Evolutionary conservation across 2,113 vertebrate genomes (phyloP).

Genomic region (Redunca redunca): DNA sequence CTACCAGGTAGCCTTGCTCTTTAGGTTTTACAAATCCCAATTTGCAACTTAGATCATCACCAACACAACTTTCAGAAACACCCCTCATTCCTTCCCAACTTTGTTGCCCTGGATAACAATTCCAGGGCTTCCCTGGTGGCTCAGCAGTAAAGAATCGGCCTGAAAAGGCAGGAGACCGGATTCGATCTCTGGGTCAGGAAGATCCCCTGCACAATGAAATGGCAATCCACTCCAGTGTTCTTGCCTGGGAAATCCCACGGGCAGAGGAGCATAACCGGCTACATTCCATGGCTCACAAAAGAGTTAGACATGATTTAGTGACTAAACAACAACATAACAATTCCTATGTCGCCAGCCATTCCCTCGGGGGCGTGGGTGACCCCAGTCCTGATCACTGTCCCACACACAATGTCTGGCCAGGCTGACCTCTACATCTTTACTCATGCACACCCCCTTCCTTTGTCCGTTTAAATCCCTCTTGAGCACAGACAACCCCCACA

Average conservation of each 20-base stretch:
- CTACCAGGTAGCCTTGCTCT: not conserved
- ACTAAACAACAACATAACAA: not conserved
- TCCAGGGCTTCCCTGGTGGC: not conserved
- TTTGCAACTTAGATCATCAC: not conserved
- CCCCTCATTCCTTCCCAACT: not conserved
- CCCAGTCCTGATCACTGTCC: no score
- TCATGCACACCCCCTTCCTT: fast-evolving
- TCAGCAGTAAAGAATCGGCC: not conserved
- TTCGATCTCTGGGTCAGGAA: not conserved
- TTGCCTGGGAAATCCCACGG: not conserved
- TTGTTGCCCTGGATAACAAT: no score
- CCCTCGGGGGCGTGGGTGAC: not conserved
- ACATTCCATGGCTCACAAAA: not conserved
- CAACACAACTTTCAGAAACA: not conserved
- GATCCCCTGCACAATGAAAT: not conserved
- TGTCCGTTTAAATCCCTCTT: not conserved
- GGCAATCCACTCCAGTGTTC: not conserved
- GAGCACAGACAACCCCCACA: not conserved
- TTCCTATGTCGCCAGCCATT: not conserved
- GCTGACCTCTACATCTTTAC: not conserved
- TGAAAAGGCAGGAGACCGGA: not conserved
- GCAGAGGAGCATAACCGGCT: not conserved
- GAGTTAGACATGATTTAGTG: not conserved
- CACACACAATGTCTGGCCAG: not conserved
- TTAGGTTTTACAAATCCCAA: not conserved